phyloP scores from a whole-genome alignment of 2,113 vertebrate species.

The Otolemur garnettii region DNA sequence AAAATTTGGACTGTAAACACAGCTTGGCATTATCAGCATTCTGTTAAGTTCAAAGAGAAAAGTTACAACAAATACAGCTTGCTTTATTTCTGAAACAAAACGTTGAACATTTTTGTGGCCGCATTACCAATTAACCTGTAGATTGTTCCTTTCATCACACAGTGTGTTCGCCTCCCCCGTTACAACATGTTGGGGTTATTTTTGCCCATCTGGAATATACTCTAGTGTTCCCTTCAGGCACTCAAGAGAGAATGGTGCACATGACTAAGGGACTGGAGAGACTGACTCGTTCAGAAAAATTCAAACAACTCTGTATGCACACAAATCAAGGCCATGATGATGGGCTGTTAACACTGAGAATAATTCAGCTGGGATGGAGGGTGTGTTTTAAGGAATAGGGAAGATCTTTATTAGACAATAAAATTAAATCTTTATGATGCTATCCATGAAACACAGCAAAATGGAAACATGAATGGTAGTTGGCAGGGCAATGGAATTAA shows the following conservation, averaged over 20 bases:
- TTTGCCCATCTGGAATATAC: slow-evolving; percentile 73
- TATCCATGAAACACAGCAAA: not conserved
- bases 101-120: slow-evolving; percentile 74
- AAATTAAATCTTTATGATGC: not conserved
- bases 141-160: slow-evolving; percentile 79
- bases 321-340: not conserved
- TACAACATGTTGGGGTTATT: slow-evolving; percentile 78
- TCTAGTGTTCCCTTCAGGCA: slow-evolving; percentile 66
- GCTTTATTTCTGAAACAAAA: slow-evolving; percentile 84
- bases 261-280: slow-evolving; percentile 12
- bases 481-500: not conserved
- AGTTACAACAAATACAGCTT: slow-evolving; percentile 80
- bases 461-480: not conserved
- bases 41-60: slow-evolving; percentile 77
- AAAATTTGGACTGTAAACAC: slow-evolving; percentile 72
- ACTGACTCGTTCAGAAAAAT: slow-evolving; percentile 41
- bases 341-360: slow-evolving; percentile 60
- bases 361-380: slow-evolving; percentile 56
- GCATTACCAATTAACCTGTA: slow-evolving; percentile 80
- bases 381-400: slow-evolving; percentile 27
- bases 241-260: not conserved
- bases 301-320: slow-evolving; percentile 41
- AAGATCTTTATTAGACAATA: slow-evolving; percentile 43
- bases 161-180: slow-evolving; percentile 51
- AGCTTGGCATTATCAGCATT: slow-evolving; percentile 74